These are phyloP conservation scores for Triplophysa dalaica DNA, from an alignment of 2,113 vertebrate genomes.

Conservation along the genomic window DNA sequence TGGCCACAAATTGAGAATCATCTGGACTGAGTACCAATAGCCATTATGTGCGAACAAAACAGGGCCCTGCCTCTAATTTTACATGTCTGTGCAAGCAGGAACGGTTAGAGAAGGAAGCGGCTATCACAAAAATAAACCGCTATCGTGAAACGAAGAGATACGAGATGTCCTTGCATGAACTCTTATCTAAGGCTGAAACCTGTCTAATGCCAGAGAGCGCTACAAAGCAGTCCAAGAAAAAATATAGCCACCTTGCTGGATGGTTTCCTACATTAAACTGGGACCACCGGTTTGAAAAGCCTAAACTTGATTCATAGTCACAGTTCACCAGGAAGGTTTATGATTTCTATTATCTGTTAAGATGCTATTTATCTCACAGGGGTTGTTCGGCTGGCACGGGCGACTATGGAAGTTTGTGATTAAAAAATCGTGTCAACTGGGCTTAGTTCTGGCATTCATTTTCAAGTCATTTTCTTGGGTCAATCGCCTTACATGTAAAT, in stretches of 20 bases:
- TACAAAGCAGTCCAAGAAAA: not conserved
- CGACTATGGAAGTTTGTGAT: too few relatives aligned
- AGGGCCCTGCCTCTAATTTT: slow-evolving; percentile 1
- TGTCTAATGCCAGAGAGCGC: not conserved
- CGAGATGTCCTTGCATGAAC: not conserved
- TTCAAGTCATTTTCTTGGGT: too few relatives aligned
- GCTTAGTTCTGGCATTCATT: too few relatives aligned
- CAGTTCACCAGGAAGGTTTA: not conserved
- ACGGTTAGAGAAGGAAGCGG: not conserved
- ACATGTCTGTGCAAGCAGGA: not conserved
- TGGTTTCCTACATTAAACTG: not conserved
- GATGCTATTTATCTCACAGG: too few relatives aligned
- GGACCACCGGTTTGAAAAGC: not conserved
- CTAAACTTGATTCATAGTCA: slow-evolving; percentile 1
- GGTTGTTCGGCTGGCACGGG: too few relatives aligned
- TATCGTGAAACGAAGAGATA: slow-evolving; percentile 42
- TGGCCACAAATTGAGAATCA: slow-evolving; percentile 48
- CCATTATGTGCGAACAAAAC: slow-evolving; percentile 39
- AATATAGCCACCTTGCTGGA: not conserved
- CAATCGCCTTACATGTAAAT: too few relatives aligned
- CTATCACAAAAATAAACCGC: not conserved
- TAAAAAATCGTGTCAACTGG: too few relatives aligned
- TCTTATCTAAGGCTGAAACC: not conserved
- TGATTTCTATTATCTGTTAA: not conserved
- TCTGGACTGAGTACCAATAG: slow-evolving; percentile 31